These are phyloP conservation scores for Achroia grisella DNA, from an alignment of 1,140 invertebrate genomes.

Conservation along the genomic window DNA sequence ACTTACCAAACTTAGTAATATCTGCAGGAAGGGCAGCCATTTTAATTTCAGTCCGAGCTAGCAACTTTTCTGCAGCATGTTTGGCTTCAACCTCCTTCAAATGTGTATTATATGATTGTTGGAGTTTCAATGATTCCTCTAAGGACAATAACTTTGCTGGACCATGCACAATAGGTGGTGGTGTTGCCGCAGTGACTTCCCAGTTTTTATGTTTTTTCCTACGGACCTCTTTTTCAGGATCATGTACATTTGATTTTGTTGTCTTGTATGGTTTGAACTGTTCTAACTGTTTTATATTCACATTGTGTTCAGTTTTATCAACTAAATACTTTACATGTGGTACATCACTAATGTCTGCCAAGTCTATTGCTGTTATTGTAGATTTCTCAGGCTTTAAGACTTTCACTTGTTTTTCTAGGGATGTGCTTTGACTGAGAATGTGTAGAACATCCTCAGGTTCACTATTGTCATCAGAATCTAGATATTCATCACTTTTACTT, in stretches of 20 bases:
- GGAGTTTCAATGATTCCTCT: slow-evolving; percentile 75
- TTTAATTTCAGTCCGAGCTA: slow-evolving; percentile 36
- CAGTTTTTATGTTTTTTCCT: slow-evolving; percentile 77
- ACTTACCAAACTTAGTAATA: slow-evolving; percentile 38
- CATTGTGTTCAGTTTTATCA: slow-evolving; percentile 73
- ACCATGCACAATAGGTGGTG: slow-evolving; percentile 73
- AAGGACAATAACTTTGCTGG: slow-evolving; percentile 73
- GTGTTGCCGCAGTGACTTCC: slow-evolving; percentile 83
- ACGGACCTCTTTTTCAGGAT: slow-evolving; percentile 76
- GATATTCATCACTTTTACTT: slow-evolving; percentile 45
- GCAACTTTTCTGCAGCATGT: slow-evolving; percentile 56
- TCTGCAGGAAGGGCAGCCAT: slow-evolving; percentile 40
- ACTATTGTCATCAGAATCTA: slow-evolving; percentile 79
- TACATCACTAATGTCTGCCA: slow-evolving; percentile 74
- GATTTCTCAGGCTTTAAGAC: slow-evolving; percentile 70
- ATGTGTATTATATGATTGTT: slow-evolving; percentile 62
- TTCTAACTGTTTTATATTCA: slow-evolving; percentile 36
- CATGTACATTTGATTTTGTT: slow-evolving; percentile 76
- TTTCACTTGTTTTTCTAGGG: slow-evolving; percentile 76
- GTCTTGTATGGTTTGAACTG: slow-evolving; percentile 80
- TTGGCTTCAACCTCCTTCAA: slow-evolving; percentile 54
- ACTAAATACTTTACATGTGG: slow-evolving; percentile 77
- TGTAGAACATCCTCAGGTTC: slow-evolving; percentile 78
- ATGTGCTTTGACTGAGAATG: slow-evolving; percentile 77
- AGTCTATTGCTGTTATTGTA: slow-evolving; percentile 77